phyloP scores from a whole-genome alignment of 1,140 invertebrate genomes.

The Aphelenchoides fujianensis region DNA sequence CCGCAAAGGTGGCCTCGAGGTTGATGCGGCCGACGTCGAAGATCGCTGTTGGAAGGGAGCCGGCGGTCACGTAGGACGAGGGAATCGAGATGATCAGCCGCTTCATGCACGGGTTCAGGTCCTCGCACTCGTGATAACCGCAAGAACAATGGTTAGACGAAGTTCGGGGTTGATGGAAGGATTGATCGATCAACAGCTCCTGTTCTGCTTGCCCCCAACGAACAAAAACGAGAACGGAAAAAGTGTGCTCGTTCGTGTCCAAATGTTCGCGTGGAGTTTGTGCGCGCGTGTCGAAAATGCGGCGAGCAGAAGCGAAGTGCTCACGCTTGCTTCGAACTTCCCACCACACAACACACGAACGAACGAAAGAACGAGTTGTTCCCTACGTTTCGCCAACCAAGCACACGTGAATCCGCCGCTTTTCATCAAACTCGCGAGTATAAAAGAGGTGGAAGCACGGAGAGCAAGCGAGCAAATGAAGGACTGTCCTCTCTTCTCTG shows the following conservation, averaged over 20 bases:
- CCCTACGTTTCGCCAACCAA: too few relatives aligned
- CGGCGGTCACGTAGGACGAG: constrained; percentile 40
- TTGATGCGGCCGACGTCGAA: constrained; percentile 55
- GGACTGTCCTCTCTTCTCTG: too few relatives aligned
- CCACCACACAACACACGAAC: neutral
- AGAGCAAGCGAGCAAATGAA: too few relatives aligned
- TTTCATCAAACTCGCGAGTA: neutral
- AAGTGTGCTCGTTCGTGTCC: neutral
- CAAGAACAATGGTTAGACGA: neutral
- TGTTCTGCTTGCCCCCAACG: too few relatives aligned
- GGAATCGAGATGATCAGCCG: constrained; percentile 49
- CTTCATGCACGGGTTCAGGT: constrained; percentile 35
- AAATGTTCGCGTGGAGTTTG: too few relatives aligned
- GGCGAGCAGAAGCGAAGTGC: too few relatives aligned
- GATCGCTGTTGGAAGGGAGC: constrained; percentile 29
- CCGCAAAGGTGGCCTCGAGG: constrained; percentile 42
- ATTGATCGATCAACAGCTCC: too few relatives aligned
- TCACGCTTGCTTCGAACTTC: neutral
- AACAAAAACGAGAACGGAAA: too few relatives aligned
- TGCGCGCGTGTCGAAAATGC: neutral
- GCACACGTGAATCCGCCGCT: neutral
- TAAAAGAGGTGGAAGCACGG: too few relatives aligned
- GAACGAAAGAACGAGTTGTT: too few relatives aligned
- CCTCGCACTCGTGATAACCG: neutral
- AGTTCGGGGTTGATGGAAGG: too few relatives aligned